Evolutionary conservation across 2,113 vertebrate genomes (phyloP).

Genomic region (Scartelaos histophorus): DNA sequence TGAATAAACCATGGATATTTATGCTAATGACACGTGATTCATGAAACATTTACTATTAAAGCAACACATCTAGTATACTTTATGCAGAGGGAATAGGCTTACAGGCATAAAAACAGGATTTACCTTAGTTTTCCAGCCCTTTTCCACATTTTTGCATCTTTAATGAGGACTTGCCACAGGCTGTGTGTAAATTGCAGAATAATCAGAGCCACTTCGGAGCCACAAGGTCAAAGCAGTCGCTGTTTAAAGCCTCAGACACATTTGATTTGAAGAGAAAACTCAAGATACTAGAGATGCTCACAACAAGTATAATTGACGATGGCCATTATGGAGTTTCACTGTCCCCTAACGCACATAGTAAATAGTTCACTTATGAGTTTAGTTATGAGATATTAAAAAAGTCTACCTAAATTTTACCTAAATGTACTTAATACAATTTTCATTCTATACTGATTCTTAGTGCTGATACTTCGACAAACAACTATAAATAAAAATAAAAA

Average conservation of each 20-base stretch:
- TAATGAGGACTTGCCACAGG: not conserved
- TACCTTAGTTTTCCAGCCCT: not conserved
- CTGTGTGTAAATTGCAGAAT: not conserved
- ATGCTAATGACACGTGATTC: not conserved
- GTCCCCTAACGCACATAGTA: not conserved
- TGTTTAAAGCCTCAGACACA: not conserved
- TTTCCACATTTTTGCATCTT: not conserved
- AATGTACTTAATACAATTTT: too few relatives aligned
- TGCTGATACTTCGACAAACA: too few relatives aligned
- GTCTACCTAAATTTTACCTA: too few relatives aligned
- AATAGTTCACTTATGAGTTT: not conserved
- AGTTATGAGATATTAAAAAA: too few relatives aligned
- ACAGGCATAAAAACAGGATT: not conserved
- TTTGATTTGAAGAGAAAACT: not conserved
- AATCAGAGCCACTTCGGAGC: conserved; percentile 12
- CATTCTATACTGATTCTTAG: too few relatives aligned
- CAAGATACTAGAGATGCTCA: not conserved
- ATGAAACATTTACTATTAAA: not conserved
- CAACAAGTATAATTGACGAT: not conserved
- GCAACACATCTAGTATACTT: not conserved
- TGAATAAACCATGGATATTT: not conserved
- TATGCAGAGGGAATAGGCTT: not conserved
- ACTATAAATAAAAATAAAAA: too few relatives aligned
- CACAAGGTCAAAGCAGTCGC: conserved; percentile 11
- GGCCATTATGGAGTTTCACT: not conserved